Percentiles rank a stretch among this genome's conserved stretches.
Conservation (phyloP, 2,113 vertebrate species). For the Nothobranchius kuhntae region DNA sequence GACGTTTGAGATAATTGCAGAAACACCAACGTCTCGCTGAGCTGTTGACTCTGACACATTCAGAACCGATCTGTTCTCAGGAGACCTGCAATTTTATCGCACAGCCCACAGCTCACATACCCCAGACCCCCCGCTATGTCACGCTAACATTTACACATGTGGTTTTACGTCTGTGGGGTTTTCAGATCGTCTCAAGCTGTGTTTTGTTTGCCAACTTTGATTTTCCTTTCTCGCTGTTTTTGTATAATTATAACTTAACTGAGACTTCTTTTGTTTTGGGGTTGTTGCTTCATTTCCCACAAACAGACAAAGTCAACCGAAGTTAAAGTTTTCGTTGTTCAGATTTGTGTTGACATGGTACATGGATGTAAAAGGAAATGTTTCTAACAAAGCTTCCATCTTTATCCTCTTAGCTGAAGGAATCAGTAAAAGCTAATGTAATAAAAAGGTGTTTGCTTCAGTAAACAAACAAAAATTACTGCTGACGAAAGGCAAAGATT, state of each 20-base stretch:
- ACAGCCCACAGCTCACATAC: conserved; percentile 31
- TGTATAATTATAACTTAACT: conserved; percentile 2
- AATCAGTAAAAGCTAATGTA: too few species aligned
- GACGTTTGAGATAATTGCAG: conserved; percentile 70
- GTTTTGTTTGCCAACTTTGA: conserved; percentile 11
- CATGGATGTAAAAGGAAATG: too few species aligned
- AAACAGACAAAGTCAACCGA: too few species aligned
- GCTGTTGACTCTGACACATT: conserved; percentile 32
- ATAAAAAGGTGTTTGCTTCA: too few species aligned
- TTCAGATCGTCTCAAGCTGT: neutral
- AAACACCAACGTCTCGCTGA: conserved; percentile 32
- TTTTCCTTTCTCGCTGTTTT: conserved; percentile 4
- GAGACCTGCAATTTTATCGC: conserved; percentile 38
- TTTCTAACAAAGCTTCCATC: too few species aligned
- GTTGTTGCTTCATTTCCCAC: neutral
- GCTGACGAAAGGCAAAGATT: too few species aligned
- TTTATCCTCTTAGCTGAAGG: too few species aligned
- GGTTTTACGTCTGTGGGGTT: neutral
- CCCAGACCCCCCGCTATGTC: neutral
- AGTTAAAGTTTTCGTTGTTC: too few species aligned
- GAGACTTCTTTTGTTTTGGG: neutral
- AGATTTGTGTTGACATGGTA: too few species aligned
- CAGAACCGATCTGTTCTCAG: conserved; percentile 23
- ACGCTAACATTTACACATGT: conserved; percentile 1
- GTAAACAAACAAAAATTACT: too few species aligned